Evolutionary conservation across 2,113 vertebrate species (phyloP).

Genomic region (Pseudolaguvia tuberculata): DNA sequence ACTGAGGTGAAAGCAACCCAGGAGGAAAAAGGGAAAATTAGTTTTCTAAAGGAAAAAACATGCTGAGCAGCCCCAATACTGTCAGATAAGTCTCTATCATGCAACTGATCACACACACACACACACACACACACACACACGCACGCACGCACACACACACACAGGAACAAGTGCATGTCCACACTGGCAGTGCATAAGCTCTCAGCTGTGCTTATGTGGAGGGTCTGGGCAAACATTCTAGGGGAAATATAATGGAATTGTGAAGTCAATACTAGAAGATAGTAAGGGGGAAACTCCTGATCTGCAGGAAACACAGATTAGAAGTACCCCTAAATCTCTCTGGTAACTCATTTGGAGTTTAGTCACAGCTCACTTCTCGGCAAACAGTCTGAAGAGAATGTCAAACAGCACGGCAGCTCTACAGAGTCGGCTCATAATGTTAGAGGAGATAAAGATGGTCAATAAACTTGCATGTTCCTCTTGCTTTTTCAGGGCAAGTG

Average conservation of each 20-base stretch:
- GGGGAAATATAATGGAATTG: conserved; percentile 53
- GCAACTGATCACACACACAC: conserved; percentile 19
- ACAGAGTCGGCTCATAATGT: conserved; percentile 43
- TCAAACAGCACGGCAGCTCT: conserved; percentile 58
- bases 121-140: too few relatives aligned
- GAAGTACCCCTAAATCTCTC: conserved; percentile 56
- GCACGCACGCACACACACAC: too few relatives aligned
- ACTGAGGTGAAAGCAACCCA: conserved; percentile 34
- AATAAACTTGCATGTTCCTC: conserved; percentile 47
- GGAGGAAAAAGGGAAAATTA: conserved; percentile 28
- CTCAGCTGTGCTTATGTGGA: conserved; percentile 59
- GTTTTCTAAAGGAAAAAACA: conserved; percentile 21
- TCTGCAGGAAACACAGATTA: conserved; percentile 66
- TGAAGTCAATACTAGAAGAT: conserved; percentile 49
- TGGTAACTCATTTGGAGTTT: conserved; percentile 65
- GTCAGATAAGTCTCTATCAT: conserved; percentile 45
- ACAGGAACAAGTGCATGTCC: conserved; percentile 29
- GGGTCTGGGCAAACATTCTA: conserved; percentile 67
- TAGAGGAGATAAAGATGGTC: conserved; percentile 46
- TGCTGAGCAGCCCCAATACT: conserved; percentile 49
- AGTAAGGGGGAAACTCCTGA: conserved; percentile 57
- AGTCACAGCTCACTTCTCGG: conserved; percentile 61
- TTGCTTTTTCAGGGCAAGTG: conserved; percentile 34
- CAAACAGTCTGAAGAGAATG: conserved; percentile 66
- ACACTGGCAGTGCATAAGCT: conserved; percentile 51